These are phyloP conservation scores for Brienomyrus brachyistius DNA, from an alignment of 2,113 vertebrate genomes.

Conservation along the genomic window DNA sequence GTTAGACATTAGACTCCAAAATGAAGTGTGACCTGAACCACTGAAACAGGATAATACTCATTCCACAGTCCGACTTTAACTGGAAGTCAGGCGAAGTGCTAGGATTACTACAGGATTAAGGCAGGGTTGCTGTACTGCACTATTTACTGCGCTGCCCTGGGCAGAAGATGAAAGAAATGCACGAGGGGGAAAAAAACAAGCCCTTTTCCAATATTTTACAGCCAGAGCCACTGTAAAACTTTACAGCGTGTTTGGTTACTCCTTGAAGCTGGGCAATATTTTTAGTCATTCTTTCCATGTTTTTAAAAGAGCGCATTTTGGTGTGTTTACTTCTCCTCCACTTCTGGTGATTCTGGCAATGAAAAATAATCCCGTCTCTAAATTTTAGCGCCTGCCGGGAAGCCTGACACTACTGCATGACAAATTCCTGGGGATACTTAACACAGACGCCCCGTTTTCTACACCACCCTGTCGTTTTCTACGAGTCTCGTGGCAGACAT, in stretches of 20 bases:
- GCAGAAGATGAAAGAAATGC: slow-evolving; percentile 4
- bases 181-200: slow-evolving; percentile 27
- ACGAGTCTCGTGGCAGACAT: background rate
- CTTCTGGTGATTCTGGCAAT: background rate
- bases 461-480: background rate
- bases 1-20: background rate
- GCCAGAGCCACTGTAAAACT: slow-evolving; percentile 30
- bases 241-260: slow-evolving; percentile 30
- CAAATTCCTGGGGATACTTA: background rate
- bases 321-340: background rate
- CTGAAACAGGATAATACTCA: background rate
- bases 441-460: background rate
- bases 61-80: background rate
- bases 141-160: slow-evolving; percentile 11
- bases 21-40: background rate
- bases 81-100: background rate
- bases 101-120: background rate
- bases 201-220: slow-evolving; percentile 20
- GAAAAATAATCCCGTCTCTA: background rate
- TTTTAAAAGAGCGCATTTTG: background rate
- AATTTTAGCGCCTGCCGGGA: background rate
- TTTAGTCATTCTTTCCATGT: slow-evolving; percentile 4
- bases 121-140: slow-evolving; percentile 7
- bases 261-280: slow-evolving; percentile 17
- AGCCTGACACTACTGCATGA: too few relatives aligned